Percentiles rank a stretch among this genome's conserved stretches.
Evolutionary conservation across 2,797 vertebrate species (phyloP).

Genomic region (Psittacula echo): DNA sequence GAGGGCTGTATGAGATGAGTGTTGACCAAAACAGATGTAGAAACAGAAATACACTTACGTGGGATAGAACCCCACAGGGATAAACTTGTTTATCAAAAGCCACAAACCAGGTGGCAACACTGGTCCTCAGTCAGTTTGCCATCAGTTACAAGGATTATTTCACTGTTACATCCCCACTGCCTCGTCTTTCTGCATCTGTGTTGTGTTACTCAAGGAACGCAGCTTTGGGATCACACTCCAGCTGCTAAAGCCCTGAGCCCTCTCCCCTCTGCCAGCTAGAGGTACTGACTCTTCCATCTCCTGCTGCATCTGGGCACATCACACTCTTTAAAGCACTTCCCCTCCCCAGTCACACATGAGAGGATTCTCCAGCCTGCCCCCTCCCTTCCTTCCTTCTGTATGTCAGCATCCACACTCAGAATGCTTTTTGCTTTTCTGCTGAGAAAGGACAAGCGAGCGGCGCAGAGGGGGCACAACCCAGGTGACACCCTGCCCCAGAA

Average conservation of each 20-base stretch:
- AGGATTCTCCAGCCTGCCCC: not conserved
- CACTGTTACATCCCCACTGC: not conserved
- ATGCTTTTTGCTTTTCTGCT: not conserved
- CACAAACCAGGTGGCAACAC: not conserved
- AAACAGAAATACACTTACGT: not conserved
- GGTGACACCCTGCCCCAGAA: not conserved
- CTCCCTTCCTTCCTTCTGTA: not conserved
- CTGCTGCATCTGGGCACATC: not conserved
- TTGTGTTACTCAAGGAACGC: accelerated
- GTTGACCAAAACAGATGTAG: not conserved
- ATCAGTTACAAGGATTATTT: not conserved
- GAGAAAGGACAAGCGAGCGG: not conserved
- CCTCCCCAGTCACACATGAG: accelerated
- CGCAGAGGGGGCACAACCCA: not conserved
- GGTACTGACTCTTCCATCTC: not conserved
- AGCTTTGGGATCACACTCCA: not conserved
- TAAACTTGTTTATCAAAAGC: not conserved
- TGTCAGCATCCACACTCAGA: not conserved
- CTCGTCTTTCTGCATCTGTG: not conserved
- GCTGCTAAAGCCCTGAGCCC: not conserved
- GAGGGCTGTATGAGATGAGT: not conserved
- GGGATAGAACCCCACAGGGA: not conserved
- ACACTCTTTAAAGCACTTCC: not conserved
- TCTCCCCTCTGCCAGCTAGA: not conserved
- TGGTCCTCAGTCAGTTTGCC: not conserved